A percentile compares a stretch with the other conserved stretches of the same genome.
These are phyloP conservation scores for Oryzias javanicus DNA, from an alignment of 2,113 vertebrate species.

Conservation along the genomic window DNA sequence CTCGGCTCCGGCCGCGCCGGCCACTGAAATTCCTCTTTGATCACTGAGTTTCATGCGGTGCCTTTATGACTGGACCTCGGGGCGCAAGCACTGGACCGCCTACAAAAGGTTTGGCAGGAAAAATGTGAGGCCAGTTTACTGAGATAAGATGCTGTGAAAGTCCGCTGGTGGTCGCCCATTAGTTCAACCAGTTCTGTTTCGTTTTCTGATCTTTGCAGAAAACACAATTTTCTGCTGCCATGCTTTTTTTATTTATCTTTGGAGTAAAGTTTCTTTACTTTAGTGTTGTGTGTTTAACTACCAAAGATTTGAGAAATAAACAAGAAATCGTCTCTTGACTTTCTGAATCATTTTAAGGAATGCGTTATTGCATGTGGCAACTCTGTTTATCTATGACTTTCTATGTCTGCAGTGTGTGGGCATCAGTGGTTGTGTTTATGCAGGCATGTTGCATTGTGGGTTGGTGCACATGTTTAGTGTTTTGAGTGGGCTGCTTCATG, in stretches of 20 bases:
- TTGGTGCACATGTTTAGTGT: slow-evolving; percentile 26
- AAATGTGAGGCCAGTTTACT: slow-evolving; percentile 34
- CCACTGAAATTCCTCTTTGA: slow-evolving; percentile 54
- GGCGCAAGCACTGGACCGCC: slow-evolving; percentile 30
- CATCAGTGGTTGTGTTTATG: slow-evolving; percentile 26
- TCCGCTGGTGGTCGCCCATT: slow-evolving; percentile 20
- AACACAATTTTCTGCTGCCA: slow-evolving; percentile 3
- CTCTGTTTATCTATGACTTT: slow-evolving; percentile 13
- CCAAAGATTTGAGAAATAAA: slow-evolving; percentile 22
- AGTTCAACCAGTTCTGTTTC: slow-evolving; percentile 1
- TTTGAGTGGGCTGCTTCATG: slow-evolving; percentile 5
- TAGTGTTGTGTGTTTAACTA: neutral
- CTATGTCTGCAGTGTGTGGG: slow-evolving; percentile 25
- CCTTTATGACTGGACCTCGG: slow-evolving; percentile 38
- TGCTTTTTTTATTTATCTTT: neutral
- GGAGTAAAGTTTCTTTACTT: neutral
- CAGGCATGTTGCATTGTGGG: slow-evolving; percentile 39
- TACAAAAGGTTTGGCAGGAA: slow-evolving; percentile 45
- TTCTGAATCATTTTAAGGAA: slow-evolving; percentile 4
- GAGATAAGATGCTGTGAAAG: slow-evolving; percentile 29
- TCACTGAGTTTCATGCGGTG: slow-evolving; percentile 40
- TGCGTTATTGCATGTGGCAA: slow-evolving; percentile 6
- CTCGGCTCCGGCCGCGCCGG: slow-evolving; percentile 21
- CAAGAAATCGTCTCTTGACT: slow-evolving; percentile 8
- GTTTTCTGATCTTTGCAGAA: slow-evolving; percentile 1